Base-by-base conservation (phyloP, 2,113 vertebrate species). In the Apteryx owenii region DNA sequence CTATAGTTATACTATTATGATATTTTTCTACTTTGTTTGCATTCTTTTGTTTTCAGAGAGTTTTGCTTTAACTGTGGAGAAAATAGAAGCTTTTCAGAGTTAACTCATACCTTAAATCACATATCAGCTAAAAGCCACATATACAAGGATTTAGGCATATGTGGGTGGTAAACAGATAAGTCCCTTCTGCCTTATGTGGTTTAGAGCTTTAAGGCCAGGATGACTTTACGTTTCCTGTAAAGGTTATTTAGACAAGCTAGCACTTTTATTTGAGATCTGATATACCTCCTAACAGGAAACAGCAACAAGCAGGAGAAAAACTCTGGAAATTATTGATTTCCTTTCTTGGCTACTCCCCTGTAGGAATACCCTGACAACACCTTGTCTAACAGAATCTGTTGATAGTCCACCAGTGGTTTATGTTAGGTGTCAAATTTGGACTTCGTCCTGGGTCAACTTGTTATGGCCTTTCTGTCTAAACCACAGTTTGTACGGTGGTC, bases 1-100 rank as follows among this genome's bases (percentile, higher is more conserved):
- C 87, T 79, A 44, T 94, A 73, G 93, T 97, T 97, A 97, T 79
- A 61, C 16, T 97, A 87, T 92, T 91, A 92, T 80, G 65, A 81
- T 88, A 88, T 93, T 93, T 94, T 94, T 69, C 48, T 80, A 85
- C 71, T 92, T 92, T 93, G 48, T 95, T 96, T 90, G 64, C 76
- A 60, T 82, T 89, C 86, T 87, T 94, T 87, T 94, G 17, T 96
- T 94, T 97, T 93, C 71, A 87, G 81, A 72, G 97, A 88, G 71
- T 60, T 92, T 97, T 94, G 12, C 21, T 93, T 95, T 53, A 87
- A 68, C 93, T 92, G 70, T 2, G 15, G 65, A 94, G 92, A 38
- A 77, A 97, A 97, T 71, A 64, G 51, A 76, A 38, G 28, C 33
- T 90, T 79, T 83, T 87, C 81, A 71, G 82, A 95, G 92, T 76